These are phyloP conservation scores for Okapia johnstoni DNA, from an alignment of 2,113 vertebrate genomes.

Conservation along the genomic window DNA sequence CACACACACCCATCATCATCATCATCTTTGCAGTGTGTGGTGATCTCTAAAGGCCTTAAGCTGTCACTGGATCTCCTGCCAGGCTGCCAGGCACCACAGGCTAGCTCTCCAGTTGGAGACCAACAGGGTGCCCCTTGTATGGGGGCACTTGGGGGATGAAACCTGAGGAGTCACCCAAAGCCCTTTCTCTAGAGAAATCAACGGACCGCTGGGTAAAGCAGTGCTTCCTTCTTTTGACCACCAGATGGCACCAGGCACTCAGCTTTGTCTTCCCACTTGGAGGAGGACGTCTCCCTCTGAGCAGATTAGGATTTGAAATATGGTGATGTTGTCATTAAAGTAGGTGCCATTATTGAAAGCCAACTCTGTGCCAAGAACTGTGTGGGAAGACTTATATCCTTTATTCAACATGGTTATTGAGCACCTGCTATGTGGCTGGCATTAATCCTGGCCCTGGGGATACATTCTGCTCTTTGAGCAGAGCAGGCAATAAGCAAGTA, in stretches of 20 bases:
- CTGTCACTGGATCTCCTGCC: not conserved
- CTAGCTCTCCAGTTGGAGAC: not conserved
- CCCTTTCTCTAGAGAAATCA: not conserved
- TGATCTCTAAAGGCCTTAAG: not conserved
- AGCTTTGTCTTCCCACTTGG: not conserved
- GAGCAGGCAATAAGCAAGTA: not conserved
- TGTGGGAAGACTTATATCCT: not conserved
- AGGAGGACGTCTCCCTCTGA: not conserved
- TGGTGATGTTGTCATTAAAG: not conserved
- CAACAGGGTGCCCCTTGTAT: not conserved
- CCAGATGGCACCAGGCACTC: conserved; percentile 36
- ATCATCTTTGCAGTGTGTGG: not conserved
- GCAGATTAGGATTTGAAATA: not conserved
- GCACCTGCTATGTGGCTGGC: not conserved
- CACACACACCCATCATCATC: not conserved
- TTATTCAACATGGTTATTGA: not conserved
- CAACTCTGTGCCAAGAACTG: not conserved
- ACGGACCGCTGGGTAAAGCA: rapidly evolving
- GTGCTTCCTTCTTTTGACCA: not conserved
- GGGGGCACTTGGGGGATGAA: not conserved
- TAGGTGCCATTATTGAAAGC: not conserved
- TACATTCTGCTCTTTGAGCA: not conserved
- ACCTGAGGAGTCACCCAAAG: not conserved
- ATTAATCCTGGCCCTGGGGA: not conserved
- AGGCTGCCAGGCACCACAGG: not conserved